Conservation (phyloP, 2,888 invertebrate genomes). For the Spatulosminthurus flaviceps region DNA sequence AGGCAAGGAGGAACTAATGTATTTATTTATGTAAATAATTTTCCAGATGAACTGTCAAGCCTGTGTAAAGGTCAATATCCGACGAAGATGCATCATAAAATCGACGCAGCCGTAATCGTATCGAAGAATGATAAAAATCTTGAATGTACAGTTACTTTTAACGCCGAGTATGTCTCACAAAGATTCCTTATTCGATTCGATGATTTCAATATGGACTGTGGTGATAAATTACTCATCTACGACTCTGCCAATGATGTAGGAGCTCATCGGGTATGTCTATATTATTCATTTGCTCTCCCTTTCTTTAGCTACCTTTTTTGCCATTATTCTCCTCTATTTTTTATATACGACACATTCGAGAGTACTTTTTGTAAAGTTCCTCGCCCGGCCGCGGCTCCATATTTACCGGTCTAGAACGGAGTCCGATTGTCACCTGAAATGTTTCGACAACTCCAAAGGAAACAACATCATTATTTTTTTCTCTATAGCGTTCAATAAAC, state of each 20-base stretch:
- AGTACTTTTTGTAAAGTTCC: not conserved
- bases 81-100: conserved; percentile 86
- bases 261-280: conserved; percentile 77
- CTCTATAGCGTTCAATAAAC: not conserved
- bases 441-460: not conserved
- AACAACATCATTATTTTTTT: conserved; percentile 14
- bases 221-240: conserved; percentile 91
- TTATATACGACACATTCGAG: too few species aligned
- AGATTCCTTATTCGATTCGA: conserved; percentile 94
- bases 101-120: conserved; percentile 89
- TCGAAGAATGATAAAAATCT: conserved; percentile 90
- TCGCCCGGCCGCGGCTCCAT: not conserved
- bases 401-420: too few species aligned
- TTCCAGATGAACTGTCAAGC: conserved; percentile 78
- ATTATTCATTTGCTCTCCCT: conserved; percentile 7
- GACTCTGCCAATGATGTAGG: conserved; percentile 92
- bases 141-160: conserved; percentile 92
- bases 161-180: conserved; percentile 92
- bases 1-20: not conserved
- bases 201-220: conserved; percentile 89
- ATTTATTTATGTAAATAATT: conserved; percentile 36
- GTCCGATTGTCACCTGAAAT: conserved; percentile 4
- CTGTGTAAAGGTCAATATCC: conserved; percentile 90
- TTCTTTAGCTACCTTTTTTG: conserved; percentile 36
- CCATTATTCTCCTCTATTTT: conserved; percentile 22